A percentile compares a stretch with the other conserved stretches of the same genome.
Evolutionary conservation across 2,797 vertebrate species (phyloP).

Genomic region (Coreius guichenoti): DNA sequence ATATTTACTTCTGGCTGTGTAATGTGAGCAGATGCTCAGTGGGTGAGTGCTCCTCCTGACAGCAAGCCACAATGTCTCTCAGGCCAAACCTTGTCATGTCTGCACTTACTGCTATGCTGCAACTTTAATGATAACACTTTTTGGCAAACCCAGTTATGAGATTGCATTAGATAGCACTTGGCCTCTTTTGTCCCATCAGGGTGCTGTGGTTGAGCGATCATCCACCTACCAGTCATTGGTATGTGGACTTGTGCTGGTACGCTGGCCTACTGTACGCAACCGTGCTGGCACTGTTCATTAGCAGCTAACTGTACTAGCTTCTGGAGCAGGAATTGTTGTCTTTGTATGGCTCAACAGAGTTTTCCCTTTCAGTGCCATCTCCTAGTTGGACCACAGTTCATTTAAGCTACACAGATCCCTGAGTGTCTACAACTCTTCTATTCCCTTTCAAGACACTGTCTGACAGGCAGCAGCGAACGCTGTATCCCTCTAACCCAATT

Average conservation of each 20-base stretch:
- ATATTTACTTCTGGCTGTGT: conserved; percentile 61
- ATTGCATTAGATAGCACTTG: conserved; percentile 33
- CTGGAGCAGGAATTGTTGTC: conserved; percentile 12
- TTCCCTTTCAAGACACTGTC: conserved; percentile 58
- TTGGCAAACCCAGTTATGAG: conserved; percentile 30
- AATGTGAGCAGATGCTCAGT: conserved; percentile 49
- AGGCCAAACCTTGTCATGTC: conserved; percentile 42
- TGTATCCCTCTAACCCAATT: conserved; percentile 48
- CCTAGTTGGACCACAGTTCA: conserved; percentile 30
- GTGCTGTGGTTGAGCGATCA: conserved; percentile 38
- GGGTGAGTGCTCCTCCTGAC: conserved; percentile 42
- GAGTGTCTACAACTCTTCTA: conserved; percentile 44
- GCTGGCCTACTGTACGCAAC: background rate
- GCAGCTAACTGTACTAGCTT: conserved; percentile 31
- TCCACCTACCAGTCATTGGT: conserved; percentile 5
- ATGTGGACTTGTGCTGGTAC: conserved; percentile 5
- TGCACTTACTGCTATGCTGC: conserved; percentile 48
- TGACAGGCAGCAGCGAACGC: conserved; percentile 43
- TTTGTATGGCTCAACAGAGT: conserved; percentile 31
- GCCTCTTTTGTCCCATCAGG: conserved; percentile 32
- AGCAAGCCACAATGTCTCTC: conserved; percentile 23
- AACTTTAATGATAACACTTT: conserved; percentile 55
- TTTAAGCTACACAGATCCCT: conserved; percentile 44
- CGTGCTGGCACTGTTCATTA: conserved; percentile 9
- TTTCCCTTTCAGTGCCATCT: conserved; percentile 24